These are phyloP conservation scores for Zhengitettix transpicula DNA, from an alignment of 2,888 invertebrate species.

Conservation along the genomic window DNA sequence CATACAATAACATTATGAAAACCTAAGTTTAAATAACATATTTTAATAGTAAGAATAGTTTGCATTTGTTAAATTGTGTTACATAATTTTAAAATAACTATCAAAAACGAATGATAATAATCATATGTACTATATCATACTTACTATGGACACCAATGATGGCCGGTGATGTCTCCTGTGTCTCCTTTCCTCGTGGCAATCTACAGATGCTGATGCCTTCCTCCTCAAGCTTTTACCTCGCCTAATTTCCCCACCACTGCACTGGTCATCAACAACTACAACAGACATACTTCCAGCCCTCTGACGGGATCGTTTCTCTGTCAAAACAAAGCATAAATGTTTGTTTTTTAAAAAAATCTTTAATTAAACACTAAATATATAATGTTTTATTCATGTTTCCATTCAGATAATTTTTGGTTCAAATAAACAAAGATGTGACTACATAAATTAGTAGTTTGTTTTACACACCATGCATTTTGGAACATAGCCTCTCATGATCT, in stretches of 20 bases:
- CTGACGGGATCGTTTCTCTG: not conserved
- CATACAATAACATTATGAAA: no score
- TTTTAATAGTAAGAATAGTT: no score
- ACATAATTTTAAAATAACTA: no score
- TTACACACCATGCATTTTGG: not conserved
- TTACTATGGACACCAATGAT: constrained; percentile 8
- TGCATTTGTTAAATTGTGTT: no score
- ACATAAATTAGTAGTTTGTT: no score
- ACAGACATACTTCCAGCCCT: not conserved
- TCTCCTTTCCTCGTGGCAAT: constrained; percentile 7
- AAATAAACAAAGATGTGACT: no score
- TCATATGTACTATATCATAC: constrained; percentile 6
- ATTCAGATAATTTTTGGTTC: no score
- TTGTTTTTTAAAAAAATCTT: no score
- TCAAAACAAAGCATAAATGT: not conserved
- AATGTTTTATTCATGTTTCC: no score
- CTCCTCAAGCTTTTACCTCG: not conserved
- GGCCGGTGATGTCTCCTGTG: constrained; percentile 4
- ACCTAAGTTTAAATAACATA: no score
- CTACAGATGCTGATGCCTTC: not conserved
- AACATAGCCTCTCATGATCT: constrained; percentile 9
- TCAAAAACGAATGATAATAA: no score
- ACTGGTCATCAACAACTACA: not conserved
- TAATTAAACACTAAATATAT: no score
- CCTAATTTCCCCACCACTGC: not conserved